Evolutionary conservation across 2,113 vertebrate genomes (phyloP).

Genomic region (Passer domesticus): DNA sequence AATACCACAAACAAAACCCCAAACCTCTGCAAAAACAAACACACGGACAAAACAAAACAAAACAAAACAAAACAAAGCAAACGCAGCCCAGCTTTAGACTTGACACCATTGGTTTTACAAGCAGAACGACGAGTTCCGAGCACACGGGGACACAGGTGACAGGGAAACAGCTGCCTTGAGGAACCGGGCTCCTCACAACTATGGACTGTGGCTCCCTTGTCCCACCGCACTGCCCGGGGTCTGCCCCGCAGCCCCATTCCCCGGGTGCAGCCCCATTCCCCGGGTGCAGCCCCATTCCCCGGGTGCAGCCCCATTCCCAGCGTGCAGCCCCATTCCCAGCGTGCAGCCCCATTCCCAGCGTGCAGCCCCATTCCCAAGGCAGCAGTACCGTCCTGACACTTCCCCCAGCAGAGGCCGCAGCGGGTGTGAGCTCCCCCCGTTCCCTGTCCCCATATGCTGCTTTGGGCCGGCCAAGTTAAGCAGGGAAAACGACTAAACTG

Average conservation of each 20-base stretch:
- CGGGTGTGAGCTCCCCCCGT: background rate
- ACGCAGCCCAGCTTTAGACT: background rate
- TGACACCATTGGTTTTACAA: background rate
- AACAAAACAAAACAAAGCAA: background rate
- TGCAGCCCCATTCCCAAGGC: background rate
- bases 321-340: background rate
- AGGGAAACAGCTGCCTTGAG: too few species aligned
- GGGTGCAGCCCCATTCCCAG: background rate
- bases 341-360: background rate
- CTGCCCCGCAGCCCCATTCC: background rate
- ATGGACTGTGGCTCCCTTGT: background rate
- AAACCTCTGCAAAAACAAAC: too few species aligned
- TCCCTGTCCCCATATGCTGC: background rate
- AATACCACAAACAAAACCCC: accelerated
- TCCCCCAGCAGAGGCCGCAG: background rate
- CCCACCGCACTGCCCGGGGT: background rate
- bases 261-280: background rate
- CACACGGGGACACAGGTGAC: background rate
- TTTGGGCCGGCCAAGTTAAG: background rate
- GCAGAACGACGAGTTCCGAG: accelerated
- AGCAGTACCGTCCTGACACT: background rate
- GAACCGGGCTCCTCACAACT: background rate
- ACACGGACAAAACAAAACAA: background rate
- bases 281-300: background rate
- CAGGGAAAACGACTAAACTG: background rate